Evolutionary conservation across 2,888 invertebrate genomes (phyloP), one percentile per base, ranked within the genome.

Genomic region (Lobophora halterata): DNA sequence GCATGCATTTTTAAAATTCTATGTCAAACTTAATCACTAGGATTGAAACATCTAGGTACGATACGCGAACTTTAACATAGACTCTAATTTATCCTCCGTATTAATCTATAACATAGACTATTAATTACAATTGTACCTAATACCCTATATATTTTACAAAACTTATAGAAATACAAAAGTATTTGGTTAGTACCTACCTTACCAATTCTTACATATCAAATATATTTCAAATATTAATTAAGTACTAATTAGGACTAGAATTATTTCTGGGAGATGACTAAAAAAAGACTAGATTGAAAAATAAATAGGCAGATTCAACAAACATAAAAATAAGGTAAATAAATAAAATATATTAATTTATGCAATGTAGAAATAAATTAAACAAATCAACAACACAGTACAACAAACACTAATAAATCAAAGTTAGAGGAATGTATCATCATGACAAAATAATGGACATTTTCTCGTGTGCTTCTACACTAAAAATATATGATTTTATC

Each of bases 401-500:
- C 53, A 43, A 61, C 54, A 57, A 55, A 49, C 34, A 47, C 47
- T 35, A 42, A 44, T 51, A 47, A 57, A 45, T 38, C 45, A 25
- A 64, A 61, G 60, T 62, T 63, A 65, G 21, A 67, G 72, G 73
- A 75, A 75, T 74, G 72, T 72, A 61, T 61, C 53, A 46, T 50
- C 42, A 47, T 51, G 40, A 25, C 10, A 10, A 35, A 35, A 32
- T 19, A 23, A 34, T 25, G 4, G 6, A 11, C 5, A 5, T 20
- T 46, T 38, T 47, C 46, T 46, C 30, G 30, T 35, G 12, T 6
- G 4, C 4, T 14, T 34, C 26, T n/a, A n/a, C n/a, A n/a, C n/a
- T n/a, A n/a, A n/a, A n/a, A n/a, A n/a, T n/a, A n/a, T n/a, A n/a
- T n/a, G n/a, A n/a, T n/a, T n/a, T n/a, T n/a, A n/a, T n/a, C n/a